Evolutionary conservation across 2,113 vertebrate genomes (phyloP).

Genomic region (Helogale parvula): DNA sequence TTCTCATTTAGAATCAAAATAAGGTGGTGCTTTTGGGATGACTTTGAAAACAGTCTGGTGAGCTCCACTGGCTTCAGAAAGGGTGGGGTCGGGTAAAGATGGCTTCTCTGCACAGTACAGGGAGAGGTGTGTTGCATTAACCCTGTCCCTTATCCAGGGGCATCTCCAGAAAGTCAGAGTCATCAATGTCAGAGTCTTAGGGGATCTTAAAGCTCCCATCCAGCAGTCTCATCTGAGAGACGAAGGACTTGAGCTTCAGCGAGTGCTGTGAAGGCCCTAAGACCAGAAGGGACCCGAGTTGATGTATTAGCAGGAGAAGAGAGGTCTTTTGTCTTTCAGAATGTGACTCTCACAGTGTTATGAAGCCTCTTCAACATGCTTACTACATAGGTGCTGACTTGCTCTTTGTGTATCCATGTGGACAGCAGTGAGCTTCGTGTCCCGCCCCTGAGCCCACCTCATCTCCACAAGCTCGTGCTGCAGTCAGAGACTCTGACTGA

Average conservation of each 20-base stretch:
- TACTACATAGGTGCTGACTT: neutral
- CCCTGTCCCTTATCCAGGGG: neutral
- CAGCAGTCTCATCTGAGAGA: neutral
- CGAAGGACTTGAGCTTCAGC: neutral
- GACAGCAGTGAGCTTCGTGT: rapidly evolving
- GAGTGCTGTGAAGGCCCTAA: neutral
- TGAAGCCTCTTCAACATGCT: neutral
- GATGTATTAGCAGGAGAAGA: neutral
- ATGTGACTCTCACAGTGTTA: neutral
- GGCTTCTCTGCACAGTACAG: neutral
- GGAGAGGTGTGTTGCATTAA: neutral
- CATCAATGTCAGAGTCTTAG: neutral
- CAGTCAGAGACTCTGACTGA: neutral
- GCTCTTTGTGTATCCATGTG: neutral
- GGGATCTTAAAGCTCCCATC: neutral
- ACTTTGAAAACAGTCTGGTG: neutral
- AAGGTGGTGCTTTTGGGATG: neutral
- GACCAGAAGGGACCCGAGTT: neutral
- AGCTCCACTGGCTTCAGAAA: neutral
- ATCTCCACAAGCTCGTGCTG: neutral
- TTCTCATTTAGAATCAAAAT: neutral
- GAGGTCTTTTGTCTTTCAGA: neutral
- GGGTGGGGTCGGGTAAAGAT: neutral
- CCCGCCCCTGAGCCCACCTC: neutral
- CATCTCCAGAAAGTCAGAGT: neutral